A percentile compares a stretch with the other conserved stretches of the same genome.
Evolutionary conservation across 2,888 invertebrate species (phyloP).

Genomic region (Pyrochroa serraticornis): DNA sequence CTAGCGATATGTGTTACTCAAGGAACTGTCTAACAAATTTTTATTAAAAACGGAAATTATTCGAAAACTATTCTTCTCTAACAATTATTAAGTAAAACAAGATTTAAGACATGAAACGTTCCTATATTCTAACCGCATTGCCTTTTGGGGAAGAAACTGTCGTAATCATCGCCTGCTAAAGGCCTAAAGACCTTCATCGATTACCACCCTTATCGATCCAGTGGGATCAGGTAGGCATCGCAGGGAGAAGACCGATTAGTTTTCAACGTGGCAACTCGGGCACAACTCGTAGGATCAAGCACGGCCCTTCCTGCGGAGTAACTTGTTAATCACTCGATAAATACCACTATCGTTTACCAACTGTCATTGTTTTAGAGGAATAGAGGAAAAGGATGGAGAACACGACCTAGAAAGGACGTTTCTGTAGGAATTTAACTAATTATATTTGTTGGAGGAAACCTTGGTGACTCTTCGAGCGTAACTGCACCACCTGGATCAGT

Average conservation of each 20-base stretch:
- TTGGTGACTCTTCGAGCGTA: too few relatives aligned
- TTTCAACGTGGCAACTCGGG: conserved; percentile 20
- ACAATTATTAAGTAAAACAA: too few relatives aligned
- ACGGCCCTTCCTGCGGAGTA: conserved; percentile 2
- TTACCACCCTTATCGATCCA: conserved; percentile 17
- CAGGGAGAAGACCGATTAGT: conserved; percentile 23
- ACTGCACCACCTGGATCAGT: too few relatives aligned
- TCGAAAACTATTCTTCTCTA: too few relatives aligned
- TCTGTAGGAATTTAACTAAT: too few relatives aligned
- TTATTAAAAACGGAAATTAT: too few relatives aligned
- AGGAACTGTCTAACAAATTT: too few relatives aligned
- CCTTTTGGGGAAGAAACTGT: not conserved
- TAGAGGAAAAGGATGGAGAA: conserved; percentile 3
- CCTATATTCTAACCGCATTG: not conserved
- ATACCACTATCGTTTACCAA: conserved; percentile 27
- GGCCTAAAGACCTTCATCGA: conserved; percentile 17
- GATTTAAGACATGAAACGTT: too few relatives aligned
- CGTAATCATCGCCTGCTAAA: not conserved
- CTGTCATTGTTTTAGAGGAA: conserved; percentile 19
- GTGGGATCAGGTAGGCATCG: conserved; percentile 14
- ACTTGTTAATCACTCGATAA: conserved; percentile 32
- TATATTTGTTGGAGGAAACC: too few relatives aligned
- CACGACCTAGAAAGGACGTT: not conserved
- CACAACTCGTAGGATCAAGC: conserved; percentile 7
- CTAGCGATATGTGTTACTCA: too few relatives aligned